A percentile compares a stretch with the other conserved stretches of the same genome.
Conservation (phyloP, 2,113 vertebrate species). For the Corapipo altera region DNA sequence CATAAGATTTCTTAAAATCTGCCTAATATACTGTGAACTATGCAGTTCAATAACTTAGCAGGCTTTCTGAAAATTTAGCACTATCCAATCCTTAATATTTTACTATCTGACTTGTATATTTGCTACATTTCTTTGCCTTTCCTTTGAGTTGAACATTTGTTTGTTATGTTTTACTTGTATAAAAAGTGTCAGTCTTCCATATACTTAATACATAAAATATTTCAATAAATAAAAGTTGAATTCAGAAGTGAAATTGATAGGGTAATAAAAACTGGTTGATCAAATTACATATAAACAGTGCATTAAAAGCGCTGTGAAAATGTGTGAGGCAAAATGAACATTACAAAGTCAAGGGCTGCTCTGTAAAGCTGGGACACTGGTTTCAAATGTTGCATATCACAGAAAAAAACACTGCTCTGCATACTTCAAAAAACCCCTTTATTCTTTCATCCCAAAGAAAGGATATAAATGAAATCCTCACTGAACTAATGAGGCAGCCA, state of each 20-base stretch:
- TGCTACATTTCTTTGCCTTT: not conserved
- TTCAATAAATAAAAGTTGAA: not conserved
- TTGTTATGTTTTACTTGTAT: not conserved
- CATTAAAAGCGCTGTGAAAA: not conserved
- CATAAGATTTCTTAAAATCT: not conserved
- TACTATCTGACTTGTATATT: not conserved
- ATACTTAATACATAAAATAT: not conserved
- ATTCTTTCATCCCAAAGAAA: not conserved
- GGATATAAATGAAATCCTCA: not conserved
- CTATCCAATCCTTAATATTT: not conserved
- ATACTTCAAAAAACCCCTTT: not conserved
- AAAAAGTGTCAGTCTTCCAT: not conserved
- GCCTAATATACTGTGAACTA: not conserved
- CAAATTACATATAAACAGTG: not conserved
- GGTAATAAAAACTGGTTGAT: not conserved
- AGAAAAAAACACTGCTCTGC: not conserved
- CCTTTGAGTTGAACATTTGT: not conserved
- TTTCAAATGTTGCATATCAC: not conserved
- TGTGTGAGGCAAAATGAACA: not conserved
- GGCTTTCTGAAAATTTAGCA: not conserved
- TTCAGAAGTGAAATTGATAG: not conserved
- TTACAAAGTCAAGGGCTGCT: not conserved
- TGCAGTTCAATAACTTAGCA: not conserved
- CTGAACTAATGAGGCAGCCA: not conserved
- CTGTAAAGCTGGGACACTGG: not conserved